Percentiles rank a stretch among this genome's conserved stretches.
phyloP scores from a whole-genome alignment of 1,140 invertebrate genomes.

The Drosophila eugracilis region DNA sequence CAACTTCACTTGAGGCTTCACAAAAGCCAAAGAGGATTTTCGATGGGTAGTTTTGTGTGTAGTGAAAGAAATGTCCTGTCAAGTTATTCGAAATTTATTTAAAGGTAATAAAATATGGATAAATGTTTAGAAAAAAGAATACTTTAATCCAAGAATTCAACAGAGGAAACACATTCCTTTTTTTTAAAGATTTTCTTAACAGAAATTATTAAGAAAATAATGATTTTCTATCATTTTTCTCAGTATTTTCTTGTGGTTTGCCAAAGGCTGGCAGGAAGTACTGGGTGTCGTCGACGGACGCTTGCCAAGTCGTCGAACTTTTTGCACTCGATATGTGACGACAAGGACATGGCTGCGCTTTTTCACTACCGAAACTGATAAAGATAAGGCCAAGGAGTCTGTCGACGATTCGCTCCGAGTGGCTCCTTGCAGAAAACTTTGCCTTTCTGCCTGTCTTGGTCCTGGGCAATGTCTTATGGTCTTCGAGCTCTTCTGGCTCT shows the following conservation, averaged over 20 bases:
- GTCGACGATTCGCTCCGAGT: constrained; percentile 45
- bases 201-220: neutral
- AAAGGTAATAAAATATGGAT: too few species aligned
- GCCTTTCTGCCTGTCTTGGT: constrained; percentile 36
- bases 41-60: constrained; percentile 9
- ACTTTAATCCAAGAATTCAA: too few species aligned
- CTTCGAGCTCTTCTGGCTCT: constrained; percentile 21
- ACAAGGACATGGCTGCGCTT: constrained; percentile 66
- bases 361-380: constrained; percentile 70
- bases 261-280: constrained; percentile 8
- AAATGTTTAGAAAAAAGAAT: too few species aligned
- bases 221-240: neutral
- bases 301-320: constrained; percentile 74
- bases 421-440: constrained; percentile 60
- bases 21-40: neutral
- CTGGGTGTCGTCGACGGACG: constrained; percentile 20
- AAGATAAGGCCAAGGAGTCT: constrained; percentile 78
- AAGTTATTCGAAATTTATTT: too few species aligned
- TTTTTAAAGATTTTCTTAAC: too few species aligned
- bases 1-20: constrained; percentile 48
- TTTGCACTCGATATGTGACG: constrained; percentile 73
- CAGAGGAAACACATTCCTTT: too few species aligned
- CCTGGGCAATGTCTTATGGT: constrained; percentile 13
- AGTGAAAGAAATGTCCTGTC: neutral
- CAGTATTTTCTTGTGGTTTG: neutral